Conservation (phyloP, 1,140 invertebrate species). For the Rhagoletis zephyria region DNA sequence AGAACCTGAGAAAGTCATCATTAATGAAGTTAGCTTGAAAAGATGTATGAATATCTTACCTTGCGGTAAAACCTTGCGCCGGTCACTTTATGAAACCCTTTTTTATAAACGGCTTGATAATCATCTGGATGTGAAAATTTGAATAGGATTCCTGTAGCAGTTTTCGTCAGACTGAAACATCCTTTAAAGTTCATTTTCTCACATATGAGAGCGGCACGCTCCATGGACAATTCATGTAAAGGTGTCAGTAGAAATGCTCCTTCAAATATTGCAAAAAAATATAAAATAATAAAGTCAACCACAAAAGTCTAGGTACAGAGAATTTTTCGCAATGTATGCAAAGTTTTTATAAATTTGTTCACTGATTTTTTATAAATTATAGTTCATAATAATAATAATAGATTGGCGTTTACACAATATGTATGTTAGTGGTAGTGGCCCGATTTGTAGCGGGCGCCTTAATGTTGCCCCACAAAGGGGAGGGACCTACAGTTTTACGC, state of each 20-base stretch:
- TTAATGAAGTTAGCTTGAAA: neutral
- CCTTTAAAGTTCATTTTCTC: slow-evolving; percentile 90
- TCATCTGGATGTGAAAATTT: slow-evolving; percentile 89
- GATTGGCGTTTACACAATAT: no score
- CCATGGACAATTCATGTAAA: slow-evolving; percentile 86
- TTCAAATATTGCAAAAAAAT: slow-evolving; percentile 58
- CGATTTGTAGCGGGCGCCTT: no score
- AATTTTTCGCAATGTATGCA: no score
- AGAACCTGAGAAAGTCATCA: no score
- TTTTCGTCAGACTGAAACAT: slow-evolving; percentile 87
- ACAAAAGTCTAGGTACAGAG: no score
- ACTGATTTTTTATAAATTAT: no score
- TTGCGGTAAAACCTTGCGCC: slow-evolving; percentile 85
- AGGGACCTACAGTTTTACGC: no score
- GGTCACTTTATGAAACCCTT: slow-evolving; percentile 88
- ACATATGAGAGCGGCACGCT: slow-evolving; percentile 87
- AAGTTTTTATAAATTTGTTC: no score
- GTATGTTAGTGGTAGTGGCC: no score
- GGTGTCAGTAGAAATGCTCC: slow-evolving; percentile 88
- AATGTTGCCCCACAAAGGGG: no score
- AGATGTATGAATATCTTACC: slow-evolving; percentile 73
- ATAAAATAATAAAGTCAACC: no score
- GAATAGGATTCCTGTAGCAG: slow-evolving; percentile 88
- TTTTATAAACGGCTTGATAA: slow-evolving; percentile 87
- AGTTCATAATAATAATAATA: no score